Base-by-base conservation (phyloP, 2,797 vertebrate genomes). In the Paramormyrops hopkinsi region DNA sequence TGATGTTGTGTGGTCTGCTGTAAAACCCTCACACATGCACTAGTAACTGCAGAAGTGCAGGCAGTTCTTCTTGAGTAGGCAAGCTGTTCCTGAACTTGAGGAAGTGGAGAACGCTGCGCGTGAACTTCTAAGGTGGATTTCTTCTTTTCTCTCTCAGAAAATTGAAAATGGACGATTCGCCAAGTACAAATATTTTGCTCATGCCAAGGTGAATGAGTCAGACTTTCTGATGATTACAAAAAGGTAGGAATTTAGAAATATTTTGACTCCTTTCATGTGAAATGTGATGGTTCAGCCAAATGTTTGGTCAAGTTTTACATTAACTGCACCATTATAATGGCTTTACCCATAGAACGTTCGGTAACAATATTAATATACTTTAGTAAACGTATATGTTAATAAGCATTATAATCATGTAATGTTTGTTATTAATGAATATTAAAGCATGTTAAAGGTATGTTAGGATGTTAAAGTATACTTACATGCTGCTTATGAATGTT, bases 111-210 rank as follows among this genome's bases (percentile, higher is more conserved):
- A 79, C 2, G 0, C 41, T 46, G 41, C 2, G 1, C 0, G 8
- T 84, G 2, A 48, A 29, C 44, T 29, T 84, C 46, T 51, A 22
- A 84, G 82, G 22, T 14, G 19, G 5, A 37, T 56, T 87, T 87
- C 51, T 44, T 87, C 6, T 41, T 87, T 89, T 33, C 62, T 91
- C 86, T 92, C 92, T 88, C 95, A 99, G 98, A 98, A 97, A 96
- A 98, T 99, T 93, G 98, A 99, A 96, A 98, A 99, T 2, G 98
- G 98, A 94, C 97, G 98, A 94, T 99, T 99, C 97, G 97, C 97
- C 93, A 98, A 97, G 94, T 97, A 97, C 93, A 97, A 94, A 93
- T 99, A 99, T 91, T 98, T 99, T 94, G 97, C 98, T 90, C 98
- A 99, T 90, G 98, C 98, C 91, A 98, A 97, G 95, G 97, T 99